Evolutionary conservation across 2,888 invertebrate species (phyloP).

Genomic region (Scaptomyza parva): DNA sequence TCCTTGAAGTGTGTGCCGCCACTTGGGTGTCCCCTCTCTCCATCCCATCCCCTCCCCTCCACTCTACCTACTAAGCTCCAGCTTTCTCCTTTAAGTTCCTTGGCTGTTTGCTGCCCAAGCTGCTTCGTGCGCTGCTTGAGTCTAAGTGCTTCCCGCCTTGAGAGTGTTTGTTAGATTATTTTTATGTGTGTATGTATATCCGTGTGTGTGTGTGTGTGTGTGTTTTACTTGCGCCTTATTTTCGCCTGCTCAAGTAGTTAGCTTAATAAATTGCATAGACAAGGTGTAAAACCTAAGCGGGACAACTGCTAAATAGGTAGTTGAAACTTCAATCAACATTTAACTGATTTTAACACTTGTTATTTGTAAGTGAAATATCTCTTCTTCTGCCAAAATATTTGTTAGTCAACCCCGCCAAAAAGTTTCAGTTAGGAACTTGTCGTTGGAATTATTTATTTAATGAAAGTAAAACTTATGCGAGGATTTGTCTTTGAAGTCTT

Average conservation of each 20-base stretch:
- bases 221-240: slow-evolving; percentile 40
- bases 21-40: slow-evolving; percentile 55
- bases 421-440: slow-evolving; percentile 20
- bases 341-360: slow-evolving; percentile 27
- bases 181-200: slow-evolving; percentile 33
- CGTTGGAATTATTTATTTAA: background rate
- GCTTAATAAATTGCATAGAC: slow-evolving; percentile 71
- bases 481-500: background rate
- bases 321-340: slow-evolving; percentile 29
- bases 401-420: slow-evolving; percentile 1
- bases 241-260: slow-evolving; percentile 70
- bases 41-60: background rate
- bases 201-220: slow-evolving; percentile 22
- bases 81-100: slow-evolving; percentile 9
- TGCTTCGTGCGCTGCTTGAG: slow-evolving; percentile 45
- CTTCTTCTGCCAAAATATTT: slow-evolving; percentile 9
- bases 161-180: slow-evolving; percentile 69
- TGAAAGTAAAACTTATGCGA: slow-evolving; percentile 8
- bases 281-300: slow-evolving; percentile 8
- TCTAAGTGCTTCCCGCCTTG: slow-evolving; percentile 55
- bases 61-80: background rate
- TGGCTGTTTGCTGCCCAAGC: slow-evolving; percentile 17
- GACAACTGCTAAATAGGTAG: slow-evolving; percentile 5
- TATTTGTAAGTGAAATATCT: slow-evolving; percentile 23
- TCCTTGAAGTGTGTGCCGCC: slow-evolving; percentile 69